Conservation (phyloP, 2,888 invertebrate genomes). For the Catocala fraxini region DNA sequence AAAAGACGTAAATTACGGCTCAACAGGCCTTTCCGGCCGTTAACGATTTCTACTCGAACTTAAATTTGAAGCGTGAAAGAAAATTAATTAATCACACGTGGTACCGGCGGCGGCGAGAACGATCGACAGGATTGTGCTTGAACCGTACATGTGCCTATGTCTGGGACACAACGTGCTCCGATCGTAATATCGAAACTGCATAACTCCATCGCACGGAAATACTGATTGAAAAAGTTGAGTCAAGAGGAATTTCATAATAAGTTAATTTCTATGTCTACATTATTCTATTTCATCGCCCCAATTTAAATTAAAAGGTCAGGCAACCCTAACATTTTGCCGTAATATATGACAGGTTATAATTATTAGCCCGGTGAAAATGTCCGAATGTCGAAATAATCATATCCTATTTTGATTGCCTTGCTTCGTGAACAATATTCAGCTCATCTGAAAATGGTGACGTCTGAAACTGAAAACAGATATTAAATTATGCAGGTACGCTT, state of each 20-base stretch:
- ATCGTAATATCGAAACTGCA: constrained; percentile 4
- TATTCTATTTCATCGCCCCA: too few relatives aligned
- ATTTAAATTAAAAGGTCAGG: too few relatives aligned
- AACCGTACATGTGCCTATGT: constrained; percentile 1
- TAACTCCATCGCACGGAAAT: too few relatives aligned
- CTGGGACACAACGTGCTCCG: constrained; percentile 1
- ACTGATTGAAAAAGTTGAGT: not conserved
- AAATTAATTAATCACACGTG: constrained; percentile 84
- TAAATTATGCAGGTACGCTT: constrained; percentile 25
- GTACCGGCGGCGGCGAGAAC: constrained; percentile 50
- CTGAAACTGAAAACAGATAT: constrained; percentile 14
- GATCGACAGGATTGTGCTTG: constrained; percentile 13
- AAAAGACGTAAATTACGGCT: constrained; percentile 82
- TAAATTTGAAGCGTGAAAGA: constrained; percentile 82
- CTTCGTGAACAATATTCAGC: not conserved
- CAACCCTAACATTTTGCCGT: too few relatives aligned
- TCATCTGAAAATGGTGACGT: constrained; percentile 15
- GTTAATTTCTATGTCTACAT: too few relatives aligned
- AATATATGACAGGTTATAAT: too few relatives aligned
- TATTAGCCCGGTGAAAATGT: too few relatives aligned
- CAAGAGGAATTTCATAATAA: too few relatives aligned
- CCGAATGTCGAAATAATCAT: constrained; percentile 8
- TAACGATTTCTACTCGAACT: constrained; percentile 81
- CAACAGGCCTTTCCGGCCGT: constrained; percentile 83
- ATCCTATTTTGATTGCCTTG: too few relatives aligned